Evolutionary conservation across 35 echinoderm and acorn worm species (phyloP).

Genomic region (Lytechinus pictus): DNA sequence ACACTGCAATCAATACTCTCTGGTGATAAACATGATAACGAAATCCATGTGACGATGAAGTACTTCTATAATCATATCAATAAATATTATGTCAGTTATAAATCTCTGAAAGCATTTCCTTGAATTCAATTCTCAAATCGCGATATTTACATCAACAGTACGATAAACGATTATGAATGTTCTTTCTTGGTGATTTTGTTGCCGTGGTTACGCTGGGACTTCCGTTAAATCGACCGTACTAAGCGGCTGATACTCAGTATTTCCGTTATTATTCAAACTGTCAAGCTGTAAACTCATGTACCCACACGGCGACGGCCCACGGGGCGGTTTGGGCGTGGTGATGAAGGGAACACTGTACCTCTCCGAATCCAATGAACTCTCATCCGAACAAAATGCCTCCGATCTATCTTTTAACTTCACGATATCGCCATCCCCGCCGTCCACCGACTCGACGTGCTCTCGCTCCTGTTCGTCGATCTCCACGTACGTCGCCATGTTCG

Average conservation of each 20-base stretch:
- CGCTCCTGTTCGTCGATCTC: constrained; percentile 17
- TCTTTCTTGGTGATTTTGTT: background rate
- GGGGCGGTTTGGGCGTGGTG: constrained; percentile 34
- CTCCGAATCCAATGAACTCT: constrained; percentile 45
- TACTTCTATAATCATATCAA: constrained; percentile 4
- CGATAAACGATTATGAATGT: background rate
- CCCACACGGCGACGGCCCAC: constrained; percentile 29
- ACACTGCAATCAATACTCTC: background rate
- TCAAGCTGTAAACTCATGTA: constrained; percentile 47
- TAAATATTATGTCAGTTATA: background rate
- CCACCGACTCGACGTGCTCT: background rate
- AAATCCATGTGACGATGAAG: background rate
- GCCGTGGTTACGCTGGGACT: background rate
- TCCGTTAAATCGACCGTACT: background rate
- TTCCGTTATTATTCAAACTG: constrained; percentile 34
- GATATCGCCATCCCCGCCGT: background rate
- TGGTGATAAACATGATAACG: background rate
- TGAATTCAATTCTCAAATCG: background rate
- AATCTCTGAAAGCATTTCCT: background rate
- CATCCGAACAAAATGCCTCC: background rate
- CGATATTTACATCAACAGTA: background rate
- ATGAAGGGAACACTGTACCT: constrained; percentile 37
- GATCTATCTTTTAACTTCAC: background rate
- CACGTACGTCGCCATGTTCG: background rate
- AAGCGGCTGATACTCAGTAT: constrained; percentile 19